Conservation (phyloP, 2,888 invertebrate species). For the Morpho helenor region DNA sequence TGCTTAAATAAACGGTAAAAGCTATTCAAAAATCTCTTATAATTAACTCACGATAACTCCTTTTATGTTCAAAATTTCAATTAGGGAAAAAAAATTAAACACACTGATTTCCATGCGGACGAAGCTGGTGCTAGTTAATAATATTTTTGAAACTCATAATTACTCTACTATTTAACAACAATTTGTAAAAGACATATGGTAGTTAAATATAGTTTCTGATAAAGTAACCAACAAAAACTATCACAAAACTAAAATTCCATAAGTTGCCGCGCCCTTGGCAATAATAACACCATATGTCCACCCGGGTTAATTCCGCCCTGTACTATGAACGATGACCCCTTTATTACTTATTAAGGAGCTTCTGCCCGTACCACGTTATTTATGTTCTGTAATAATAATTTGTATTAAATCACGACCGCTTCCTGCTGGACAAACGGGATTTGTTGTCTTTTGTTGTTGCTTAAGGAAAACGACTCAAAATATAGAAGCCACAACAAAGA, state of each 20-base stretch:
- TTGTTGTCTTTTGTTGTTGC: constrained; percentile 74
- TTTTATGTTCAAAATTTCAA: too few species aligned
- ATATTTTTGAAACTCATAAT: too few species aligned
- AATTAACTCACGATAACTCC: too few species aligned
- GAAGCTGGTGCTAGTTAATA: too few species aligned
- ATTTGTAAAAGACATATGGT: background rate
- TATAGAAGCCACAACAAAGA: constrained; percentile 12
- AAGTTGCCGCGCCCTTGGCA: constrained; percentile 13
- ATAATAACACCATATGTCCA: constrained; percentile 52
- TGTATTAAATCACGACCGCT: constrained; percentile 77
- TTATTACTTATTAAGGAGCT: constrained; percentile 78
- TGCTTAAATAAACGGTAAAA: too few species aligned
- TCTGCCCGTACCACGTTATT: constrained; percentile 65
- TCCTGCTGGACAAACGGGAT: constrained; percentile 72
- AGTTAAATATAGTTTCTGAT: background rate
- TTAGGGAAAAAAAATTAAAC: too few species aligned
- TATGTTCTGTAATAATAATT: constrained; percentile 79
- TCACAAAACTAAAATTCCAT: constrained; percentile 2
- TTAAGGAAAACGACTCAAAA: constrained; percentile 42
- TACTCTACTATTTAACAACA: too few species aligned
- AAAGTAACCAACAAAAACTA: background rate
- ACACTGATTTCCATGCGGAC: too few species aligned
- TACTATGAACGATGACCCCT: constrained; percentile 73
- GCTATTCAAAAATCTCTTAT: too few species aligned
- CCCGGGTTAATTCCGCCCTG: constrained; percentile 60